phyloP scores from a whole-genome alignment of 2,113 vertebrate genomes.

The Rhinoderma darwinii region DNA sequence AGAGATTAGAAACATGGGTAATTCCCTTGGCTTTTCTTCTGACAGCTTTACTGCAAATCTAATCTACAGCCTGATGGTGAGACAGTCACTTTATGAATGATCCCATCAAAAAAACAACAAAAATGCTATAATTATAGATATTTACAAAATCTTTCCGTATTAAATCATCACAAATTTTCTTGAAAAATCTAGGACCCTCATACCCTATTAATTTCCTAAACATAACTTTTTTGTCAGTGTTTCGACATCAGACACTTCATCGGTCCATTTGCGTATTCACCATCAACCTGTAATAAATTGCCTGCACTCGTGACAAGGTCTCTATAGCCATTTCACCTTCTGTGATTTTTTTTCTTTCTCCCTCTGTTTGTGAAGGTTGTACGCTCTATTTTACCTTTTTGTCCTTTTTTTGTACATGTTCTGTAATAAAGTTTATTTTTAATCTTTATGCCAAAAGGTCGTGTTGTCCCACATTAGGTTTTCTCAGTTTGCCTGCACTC shows the following conservation, averaged over 20 bases:
- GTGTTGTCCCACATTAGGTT: too few relatives aligned
- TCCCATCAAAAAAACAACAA: not conserved
- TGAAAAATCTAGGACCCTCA: not conserved
- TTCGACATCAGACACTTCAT: not conserved
- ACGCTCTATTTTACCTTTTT: too few relatives aligned
- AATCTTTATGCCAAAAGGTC: too few relatives aligned
- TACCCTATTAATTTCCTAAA: not conserved
- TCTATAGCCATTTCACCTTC: too few relatives aligned
- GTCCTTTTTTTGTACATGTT: too few relatives aligned
- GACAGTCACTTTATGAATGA: not conserved
- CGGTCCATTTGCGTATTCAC: not conserved
- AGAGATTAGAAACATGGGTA: not conserved
- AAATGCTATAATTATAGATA: not conserved
- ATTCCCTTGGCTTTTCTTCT: not conserved
- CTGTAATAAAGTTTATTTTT: too few relatives aligned
- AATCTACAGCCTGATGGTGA: not conserved
- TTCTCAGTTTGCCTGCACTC: not conserved
- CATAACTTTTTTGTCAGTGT: not conserved
- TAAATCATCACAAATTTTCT: not conserved
- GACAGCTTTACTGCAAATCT: not conserved
- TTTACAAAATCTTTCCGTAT: not conserved
- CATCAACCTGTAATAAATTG: not conserved
- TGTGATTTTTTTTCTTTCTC: too few relatives aligned
- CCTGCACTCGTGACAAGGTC: not conserved
- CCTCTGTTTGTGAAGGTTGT: too few relatives aligned